Evolutionary conservation across 2,888 invertebrate genomes (phyloP).

Genomic region (Caenorhabditis plicata): DNA sequence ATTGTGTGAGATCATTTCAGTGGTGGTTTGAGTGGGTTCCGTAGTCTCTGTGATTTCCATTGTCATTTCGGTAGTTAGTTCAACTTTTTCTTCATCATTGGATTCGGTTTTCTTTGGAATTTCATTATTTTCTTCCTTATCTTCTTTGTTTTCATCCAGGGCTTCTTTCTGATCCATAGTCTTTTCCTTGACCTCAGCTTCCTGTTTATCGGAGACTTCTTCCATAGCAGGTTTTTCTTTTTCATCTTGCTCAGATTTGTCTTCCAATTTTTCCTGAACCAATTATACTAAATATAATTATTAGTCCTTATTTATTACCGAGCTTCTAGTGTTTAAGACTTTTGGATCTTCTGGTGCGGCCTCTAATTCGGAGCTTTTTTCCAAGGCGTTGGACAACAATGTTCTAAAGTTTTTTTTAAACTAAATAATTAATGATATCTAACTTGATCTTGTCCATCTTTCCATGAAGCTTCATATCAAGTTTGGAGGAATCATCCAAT

Average conservation of each 20-base stretch:
- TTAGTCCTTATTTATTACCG: no score
- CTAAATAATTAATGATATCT: no score
- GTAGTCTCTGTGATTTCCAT: no score
- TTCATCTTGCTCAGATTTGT: conserved; percentile 5
- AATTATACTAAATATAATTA: no score
- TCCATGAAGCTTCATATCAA: conserved; percentile 10
- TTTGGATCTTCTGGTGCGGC: neutral
- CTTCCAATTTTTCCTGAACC: conserved; percentile 10
- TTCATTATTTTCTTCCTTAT: neutral
- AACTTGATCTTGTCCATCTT: conserved; percentile 11
- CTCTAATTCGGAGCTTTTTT: conserved; percentile 8
- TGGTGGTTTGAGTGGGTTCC: no score
- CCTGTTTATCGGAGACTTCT: conserved; percentile 4
- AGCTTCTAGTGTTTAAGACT: neutral
- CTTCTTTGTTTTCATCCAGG: no score
- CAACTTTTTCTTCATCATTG: no score
- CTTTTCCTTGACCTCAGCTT: neutral
- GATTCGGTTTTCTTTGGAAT: neutral
- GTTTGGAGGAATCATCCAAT: neutral
- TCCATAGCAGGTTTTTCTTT: conserved; percentile 6
- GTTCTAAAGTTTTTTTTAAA: no score
- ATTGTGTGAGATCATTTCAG: no score
- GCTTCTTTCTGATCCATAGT: no score
- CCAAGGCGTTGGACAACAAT: conserved; percentile 10
- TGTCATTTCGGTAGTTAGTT: no score